Evolutionary conservation across 2,113 vertebrate genomes (phyloP), one percentile per base, ranked within the genome.

Genomic region (Puntigrus tetrazona): DNA sequence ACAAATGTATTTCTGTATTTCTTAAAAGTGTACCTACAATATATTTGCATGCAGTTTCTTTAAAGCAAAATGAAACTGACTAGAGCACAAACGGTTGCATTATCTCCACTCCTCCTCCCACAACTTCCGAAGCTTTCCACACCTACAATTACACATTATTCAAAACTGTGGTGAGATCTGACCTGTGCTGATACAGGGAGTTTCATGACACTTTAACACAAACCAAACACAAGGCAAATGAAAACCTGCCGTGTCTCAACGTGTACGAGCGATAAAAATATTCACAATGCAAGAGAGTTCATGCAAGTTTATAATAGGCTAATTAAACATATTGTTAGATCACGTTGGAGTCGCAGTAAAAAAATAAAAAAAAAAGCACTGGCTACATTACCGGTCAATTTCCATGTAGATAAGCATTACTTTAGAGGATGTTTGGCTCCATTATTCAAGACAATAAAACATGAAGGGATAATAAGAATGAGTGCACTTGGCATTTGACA

Each of bases 401-500:
- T 47, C n/a, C 52, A 41, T 29, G 74, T 41, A 36, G 22, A 59
- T 47, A n/a, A 72, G 59, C 43, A 80, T 31, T 74, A 14, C 77
- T 65, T 11, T 45, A 59, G 57, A 59, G 16, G 57, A 55, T 57
- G 31, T 80, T 65, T 84, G 83, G 61, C 78, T 57, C 16, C 47
- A 70, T 72, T 70, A 50, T 74, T 47, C 29, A 34, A 31, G 55
- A 55, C 79, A 70, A 81, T 69, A 20, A 81, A 87, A 59, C 25
- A n/a, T 80, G n/a, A 65, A 57, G 38, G 25, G 7, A 70, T 50
- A 87, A 69, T 22, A 14, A 31, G 57, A 55, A 16, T 11, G 6
- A 69, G 70, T 79, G 31, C 57, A 75, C 73, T 86, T 74, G 85
- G 67, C 55, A 79, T 31, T 52, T 10, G 61, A 41, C 34, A 41